Conservation (phyloP, 2,113 vertebrate genomes). For the Platysteira castanea region DNA sequence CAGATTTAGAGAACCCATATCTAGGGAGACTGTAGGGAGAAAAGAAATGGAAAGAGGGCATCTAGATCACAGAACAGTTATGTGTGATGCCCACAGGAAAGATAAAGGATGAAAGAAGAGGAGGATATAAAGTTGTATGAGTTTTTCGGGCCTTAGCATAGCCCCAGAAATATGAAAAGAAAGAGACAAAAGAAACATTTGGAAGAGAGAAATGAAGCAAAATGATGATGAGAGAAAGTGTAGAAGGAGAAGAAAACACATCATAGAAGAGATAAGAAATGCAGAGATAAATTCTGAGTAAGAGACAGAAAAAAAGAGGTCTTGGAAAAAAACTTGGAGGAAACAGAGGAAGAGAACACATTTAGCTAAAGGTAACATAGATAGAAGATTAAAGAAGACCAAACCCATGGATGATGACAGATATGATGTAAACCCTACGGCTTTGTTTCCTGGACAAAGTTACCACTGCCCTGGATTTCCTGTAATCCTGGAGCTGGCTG, state of each 20-base stretch:
- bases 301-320: not conserved
- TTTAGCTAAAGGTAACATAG: not conserved
- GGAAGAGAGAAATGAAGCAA: conserved; percentile 28
- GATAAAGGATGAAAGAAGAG: not conserved
- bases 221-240: not conserved
- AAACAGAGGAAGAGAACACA: conserved; percentile 11
- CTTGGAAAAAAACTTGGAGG: not conserved
- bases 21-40: conserved; percentile 27
- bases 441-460: not conserved
- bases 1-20: conserved; percentile 11
- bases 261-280: not conserved
- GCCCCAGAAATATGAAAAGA: conserved; percentile 6
- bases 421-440: not conserved
- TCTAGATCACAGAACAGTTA: conserved; percentile 5
- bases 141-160: not conserved
- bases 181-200: not conserved
- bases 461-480: not conserved
- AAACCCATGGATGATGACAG: conserved; percentile 12
- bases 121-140: not conserved
- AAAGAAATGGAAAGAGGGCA: conserved; percentile 13
- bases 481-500: not conserved
- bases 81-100: not conserved
- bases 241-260: conserved; percentile 11
- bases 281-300: not conserved
- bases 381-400: conserved; percentile 22